phyloP scores from a whole-genome alignment of 2,797 vertebrate species.

The Fistularia tabacaria region DNA sequence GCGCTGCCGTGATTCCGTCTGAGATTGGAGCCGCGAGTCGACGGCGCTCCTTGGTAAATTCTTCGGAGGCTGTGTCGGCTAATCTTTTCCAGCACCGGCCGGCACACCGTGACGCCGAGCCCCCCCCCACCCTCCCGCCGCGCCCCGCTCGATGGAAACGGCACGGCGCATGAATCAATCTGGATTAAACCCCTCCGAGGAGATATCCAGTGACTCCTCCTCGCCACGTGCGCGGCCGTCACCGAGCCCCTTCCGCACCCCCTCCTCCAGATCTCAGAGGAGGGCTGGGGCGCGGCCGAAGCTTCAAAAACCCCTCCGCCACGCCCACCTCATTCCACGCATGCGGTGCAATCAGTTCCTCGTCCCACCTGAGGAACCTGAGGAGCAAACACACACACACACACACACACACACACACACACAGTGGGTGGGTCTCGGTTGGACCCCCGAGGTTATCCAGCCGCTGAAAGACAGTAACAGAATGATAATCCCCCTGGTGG shows the following conservation, averaged over 20 bases:
- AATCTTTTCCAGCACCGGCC: constrained; percentile 18
- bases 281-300: no score
- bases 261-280: no score
- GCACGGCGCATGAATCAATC: constrained; percentile 73
- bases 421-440: constrained; percentile 57
- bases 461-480: constrained; percentile 63
- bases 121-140: constrained; percentile 38
- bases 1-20: no score
- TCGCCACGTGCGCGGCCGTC: constrained; percentile 18
- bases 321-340: no score
- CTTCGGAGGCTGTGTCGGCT: constrained; percentile 14
- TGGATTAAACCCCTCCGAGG: constrained; percentile 71
- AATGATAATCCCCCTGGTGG: constrained; percentile 70
- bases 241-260: constrained; percentile 7
- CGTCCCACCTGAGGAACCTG: no score
- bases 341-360: no score
- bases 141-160: constrained; percentile 64
- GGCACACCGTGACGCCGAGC: constrained; percentile 45
- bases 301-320: no score
- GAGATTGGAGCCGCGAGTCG: no score
- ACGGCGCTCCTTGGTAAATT: constrained; percentile 2
- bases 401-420: constrained; percentile 31
- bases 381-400: constrained; percentile 11
- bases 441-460: constrained; percentile 65
- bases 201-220: constrained; percentile 39